Conservation (phyloP, 1,140 invertebrate genomes). For the Drosophila persimilis region DNA sequence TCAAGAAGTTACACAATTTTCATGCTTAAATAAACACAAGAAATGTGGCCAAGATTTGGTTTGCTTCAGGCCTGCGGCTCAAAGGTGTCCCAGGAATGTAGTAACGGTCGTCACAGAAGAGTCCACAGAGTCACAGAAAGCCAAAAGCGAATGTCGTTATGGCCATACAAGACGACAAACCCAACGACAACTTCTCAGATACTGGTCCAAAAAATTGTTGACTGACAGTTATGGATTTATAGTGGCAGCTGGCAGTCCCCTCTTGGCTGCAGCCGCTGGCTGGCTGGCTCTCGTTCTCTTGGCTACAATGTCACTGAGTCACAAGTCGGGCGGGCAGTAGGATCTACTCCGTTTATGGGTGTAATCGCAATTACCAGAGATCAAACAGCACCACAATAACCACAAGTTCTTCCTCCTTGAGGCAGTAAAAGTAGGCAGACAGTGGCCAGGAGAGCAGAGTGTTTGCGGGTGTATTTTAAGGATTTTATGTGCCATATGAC, state of each 20-base stretch:
- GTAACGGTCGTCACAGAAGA: conserved; percentile 58
- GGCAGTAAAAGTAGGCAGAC: conserved; percentile 32
- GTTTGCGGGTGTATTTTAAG: conserved; percentile 50
- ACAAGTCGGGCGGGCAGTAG: conserved; percentile 20
- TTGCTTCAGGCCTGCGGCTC: conserved; percentile 23
- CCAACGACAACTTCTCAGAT: conserved; percentile 56
- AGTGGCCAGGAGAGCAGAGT: conserved; percentile 12
- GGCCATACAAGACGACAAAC: conserved; percentile 47
- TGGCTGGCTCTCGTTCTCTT: conserved; percentile 9
- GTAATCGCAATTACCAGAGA: conserved; percentile 54
- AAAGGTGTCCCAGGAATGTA: conserved; percentile 69
- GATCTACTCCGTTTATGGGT: conserved; percentile 60
- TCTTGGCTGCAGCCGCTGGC: conserved; percentile 1
- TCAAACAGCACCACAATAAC: conserved; percentile 13
- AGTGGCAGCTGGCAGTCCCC: conserved; percentile 57
- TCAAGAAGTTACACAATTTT: conserved; percentile 55
- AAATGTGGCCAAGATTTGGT: conserved; percentile 44
- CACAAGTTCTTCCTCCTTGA: conserved; percentile 11
- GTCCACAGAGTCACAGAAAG: not conserved
- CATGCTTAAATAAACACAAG: conserved; percentile 55
- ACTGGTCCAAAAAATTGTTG: conserved; percentile 67
- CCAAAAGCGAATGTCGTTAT: conserved; percentile 70
- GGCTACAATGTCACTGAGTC: conserved; percentile 72
- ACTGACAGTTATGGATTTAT: conserved; percentile 80
- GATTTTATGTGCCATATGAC: conserved; percentile 47